Base-by-base conservation (phyloP, 2,888 invertebrate genomes). In the Drosophila mercatorum region DNA sequence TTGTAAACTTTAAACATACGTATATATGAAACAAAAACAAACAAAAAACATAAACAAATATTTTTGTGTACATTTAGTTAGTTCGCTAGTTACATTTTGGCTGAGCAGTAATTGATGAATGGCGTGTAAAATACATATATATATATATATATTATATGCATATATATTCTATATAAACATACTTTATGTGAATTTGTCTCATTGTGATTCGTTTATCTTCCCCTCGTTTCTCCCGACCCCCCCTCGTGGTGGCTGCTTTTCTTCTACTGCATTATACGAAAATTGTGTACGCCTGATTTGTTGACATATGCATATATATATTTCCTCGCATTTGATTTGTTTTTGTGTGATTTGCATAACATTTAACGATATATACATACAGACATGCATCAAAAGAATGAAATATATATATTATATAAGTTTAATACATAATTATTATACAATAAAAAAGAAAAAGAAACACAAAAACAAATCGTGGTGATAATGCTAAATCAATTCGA, bases 51-150 rank as follows among this genome's bases (percentile, higher is more conserved):
- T 22, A 22, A 61, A 52, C 41, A 64, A 75, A 76, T 79, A 68
- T 83, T 78, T 86, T 87, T 84, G 81, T 86, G 79, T 84, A 83
- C 67, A 81, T 81, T 86, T 67, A 76, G 66, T 86, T 81, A 83
- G 79, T 78, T 86, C 74, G 77, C 81, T 76, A 71, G 77, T 81
- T 85, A 80, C 68, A 65, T 65, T 83, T 74, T 69, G 63, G 63
- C 68, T 62, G 65, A 63, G 52, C 46, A 58, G 53, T 49, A 41
- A 68, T 63, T 57, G 14, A 57, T 64, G 36, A 46, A 58, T 78
- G 70, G 61, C 72, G 66, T 78, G 72, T 78, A 72, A 79, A 72
- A 81, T 81, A 72, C 69, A 81, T 65, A 77, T 68, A 83, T 52
- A 55, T n/a, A 55, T n/a, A 53, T 51, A 36, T 22, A 28, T 53